Evolutionary conservation across 2,888 invertebrate species (phyloP), one percentile per base, ranked within the genome.

Genomic region (Apotomis capreana): DNA sequence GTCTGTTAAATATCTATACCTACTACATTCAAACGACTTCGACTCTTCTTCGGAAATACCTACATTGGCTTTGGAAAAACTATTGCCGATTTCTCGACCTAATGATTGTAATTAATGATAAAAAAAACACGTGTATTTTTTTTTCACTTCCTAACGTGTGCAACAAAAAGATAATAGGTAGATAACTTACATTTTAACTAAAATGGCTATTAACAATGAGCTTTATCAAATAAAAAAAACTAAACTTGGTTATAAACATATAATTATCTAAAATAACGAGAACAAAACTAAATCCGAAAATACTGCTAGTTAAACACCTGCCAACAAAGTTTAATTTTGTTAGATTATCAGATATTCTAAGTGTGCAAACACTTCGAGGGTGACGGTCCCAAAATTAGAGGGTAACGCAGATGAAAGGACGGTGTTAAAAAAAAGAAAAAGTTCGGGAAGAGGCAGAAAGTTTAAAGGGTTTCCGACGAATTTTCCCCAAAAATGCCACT

Each of bases 331-430:
- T 58, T 46, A 40, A 46, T 58, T 55, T 54, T 51, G 67, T 57
- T 67, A 55, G 37, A 57, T 13, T 15, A 10, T 40, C 52, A 78
- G 78, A 67, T 76, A 71, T 77, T 64, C 40, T 68, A 75, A 75
- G 75, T 73, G 76, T 65, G 76, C 73, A 76, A 79, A 77, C 78
- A 78, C 80, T 79, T 74, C 77, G 78, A 78, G 82, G 79, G 78
- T 70, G 79, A 76, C 77, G 78, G 79, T 78, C 77, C 81, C 81
- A 79, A 86, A 84, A 83, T 83, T 83, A 82, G 81, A 83, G 88
- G 87, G 86, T 81, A 82, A 81, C 83, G 79, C 78, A 86, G 87
- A 84, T 89, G 87, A 89, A 89, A 89, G 84, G 77, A 76, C 74
- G 76, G 78, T 80, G 80, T 80, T 83, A 84, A 80, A 75, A 75